Base-by-base conservation (phyloP, 2,113 vertebrate genomes). In the Pseudorasbora parva region DNA sequence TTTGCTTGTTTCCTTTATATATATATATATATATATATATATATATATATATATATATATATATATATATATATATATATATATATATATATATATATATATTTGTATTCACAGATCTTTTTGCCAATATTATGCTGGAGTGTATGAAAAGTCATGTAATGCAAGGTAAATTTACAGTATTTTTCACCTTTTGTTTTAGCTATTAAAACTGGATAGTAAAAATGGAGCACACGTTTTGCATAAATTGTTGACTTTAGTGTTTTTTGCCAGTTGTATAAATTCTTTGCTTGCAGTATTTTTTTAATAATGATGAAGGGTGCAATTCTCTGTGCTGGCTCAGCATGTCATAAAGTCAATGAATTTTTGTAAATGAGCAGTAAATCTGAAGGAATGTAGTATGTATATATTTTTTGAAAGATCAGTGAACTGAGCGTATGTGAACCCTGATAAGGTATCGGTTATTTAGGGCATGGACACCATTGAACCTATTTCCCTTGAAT, bases 1-100 rank as follows among this genome's bases (percentile, higher is more conserved):
- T 76, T 76, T 77, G 51, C 74, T 77, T 57, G 8, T 33, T 54
- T 76, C n/a, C n/a, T n/a, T n/a, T n/a, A n/a, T n/a, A n/a, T n/a
- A n/a, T n/a, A n/a, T n/a, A n/a, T n/a, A n/a, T n/a, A n/a, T n/a
- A n/a, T n/a, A n/a, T n/a, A n/a, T n/a, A n/a, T n/a, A n/a, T n/a
- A n/a, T n/a, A n/a, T n/a, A n/a, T n/a, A n/a, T n/a, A n/a, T n/a
- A n/a, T n/a, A n/a, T n/a, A n/a, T n/a, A n/a, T n/a, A n/a, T n/a
- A n/a, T n/a, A n/a, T n/a, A n/a, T n/a, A n/a, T n/a, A n/a, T n/a
- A n/a, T n/a, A n/a, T n/a, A n/a, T n/a, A n/a, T n/a, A n/a, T n/a
- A n/a, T n/a, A n/a, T n/a, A n/a, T n/a, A n/a, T n/a, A n/a, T n/a
- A n/a, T n/a, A n/a, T n/a, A n/a, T n/a, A n/a, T n/a, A 2, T 11